phyloP scores from a whole-genome alignment of 2,113 vertebrate genomes.

The Pseudorasbora parva region DNA sequence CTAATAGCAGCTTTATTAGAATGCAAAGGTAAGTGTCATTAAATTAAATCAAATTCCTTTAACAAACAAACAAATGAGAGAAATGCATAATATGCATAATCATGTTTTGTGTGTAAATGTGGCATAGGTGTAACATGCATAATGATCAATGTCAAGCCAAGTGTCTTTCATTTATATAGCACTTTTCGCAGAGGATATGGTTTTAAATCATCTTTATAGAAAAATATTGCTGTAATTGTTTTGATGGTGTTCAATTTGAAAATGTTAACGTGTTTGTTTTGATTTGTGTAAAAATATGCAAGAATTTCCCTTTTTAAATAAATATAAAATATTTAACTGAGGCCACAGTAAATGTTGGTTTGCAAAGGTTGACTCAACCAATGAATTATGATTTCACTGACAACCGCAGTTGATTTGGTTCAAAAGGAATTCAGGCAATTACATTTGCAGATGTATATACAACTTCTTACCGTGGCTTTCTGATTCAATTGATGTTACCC shows the following conservation, averaged over 20 bases:
- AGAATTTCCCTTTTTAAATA: not conserved
- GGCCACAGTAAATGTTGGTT: not conserved
- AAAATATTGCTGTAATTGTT: not conserved
- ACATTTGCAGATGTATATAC: not conserved
- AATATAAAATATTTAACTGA: not conserved
- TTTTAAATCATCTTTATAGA: not conserved
- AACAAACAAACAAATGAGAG: not conserved
- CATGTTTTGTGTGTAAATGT: not conserved
- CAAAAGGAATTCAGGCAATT: not conserved
- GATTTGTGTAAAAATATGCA: not conserved
- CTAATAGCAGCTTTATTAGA: constrained; percentile 5
- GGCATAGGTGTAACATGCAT: not conserved
- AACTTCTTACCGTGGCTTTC: no score
- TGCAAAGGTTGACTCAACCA: not conserved
- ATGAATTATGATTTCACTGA: not conserved
- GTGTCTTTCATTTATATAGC: not conserved
- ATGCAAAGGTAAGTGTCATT: not conserved
- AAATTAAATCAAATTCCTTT: not conserved
- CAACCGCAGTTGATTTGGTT: not conserved
- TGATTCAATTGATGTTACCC: no score
- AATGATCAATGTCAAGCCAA: not conserved
- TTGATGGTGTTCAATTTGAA: not conserved
- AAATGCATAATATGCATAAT: not conserved
- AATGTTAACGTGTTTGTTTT: not conserved
- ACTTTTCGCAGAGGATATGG: not conserved